Conservation (phyloP, 2,888 invertebrate species). For the Tiphia femorata region DNA sequence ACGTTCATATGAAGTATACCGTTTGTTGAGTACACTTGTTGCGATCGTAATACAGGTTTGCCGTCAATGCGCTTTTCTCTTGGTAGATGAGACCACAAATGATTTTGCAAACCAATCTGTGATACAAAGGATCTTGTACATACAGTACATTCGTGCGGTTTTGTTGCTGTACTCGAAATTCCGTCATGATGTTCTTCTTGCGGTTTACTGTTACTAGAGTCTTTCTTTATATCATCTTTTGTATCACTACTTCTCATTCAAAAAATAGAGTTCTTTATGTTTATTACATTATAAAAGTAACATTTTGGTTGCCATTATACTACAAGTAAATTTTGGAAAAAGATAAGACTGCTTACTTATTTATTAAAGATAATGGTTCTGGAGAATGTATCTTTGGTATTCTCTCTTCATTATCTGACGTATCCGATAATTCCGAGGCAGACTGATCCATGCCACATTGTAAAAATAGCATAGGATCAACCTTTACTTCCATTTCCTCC, state of each 20-base stretch:
- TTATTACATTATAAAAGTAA: background rate
- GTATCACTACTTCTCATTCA: conserved; percentile 24
- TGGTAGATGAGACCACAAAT: conserved; percentile 74
- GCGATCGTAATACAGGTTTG: conserved; percentile 55
- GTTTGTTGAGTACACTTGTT: conserved; percentile 58
- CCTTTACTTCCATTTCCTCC: conserved; percentile 76
- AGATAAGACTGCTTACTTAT: conserved; percentile 46
- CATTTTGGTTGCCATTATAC: background rate
- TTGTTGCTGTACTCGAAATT: conserved; percentile 45
- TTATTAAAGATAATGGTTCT: conserved; percentile 41
- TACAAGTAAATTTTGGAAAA: background rate
- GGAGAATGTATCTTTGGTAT: conserved; percentile 35
- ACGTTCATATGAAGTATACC: conserved; percentile 62
- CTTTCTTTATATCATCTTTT: conserved; percentile 37
- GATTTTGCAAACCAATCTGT: conserved; percentile 75
- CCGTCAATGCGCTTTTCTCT: conserved; percentile 61
- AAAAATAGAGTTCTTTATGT: conserved; percentile 1
- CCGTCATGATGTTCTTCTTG: conserved; percentile 33
- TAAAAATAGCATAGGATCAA: conserved; percentile 79
- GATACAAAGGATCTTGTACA: conserved; percentile 73
- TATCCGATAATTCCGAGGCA: conserved; percentile 58
- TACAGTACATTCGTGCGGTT: conserved; percentile 72
- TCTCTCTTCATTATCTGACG: conserved; percentile 64
- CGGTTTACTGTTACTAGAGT: conserved; percentile 22
- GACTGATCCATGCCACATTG: conserved; percentile 72